Conservation (phyloP, 2,797 vertebrate genomes). For the Pseudochirops cupreus region DNA sequence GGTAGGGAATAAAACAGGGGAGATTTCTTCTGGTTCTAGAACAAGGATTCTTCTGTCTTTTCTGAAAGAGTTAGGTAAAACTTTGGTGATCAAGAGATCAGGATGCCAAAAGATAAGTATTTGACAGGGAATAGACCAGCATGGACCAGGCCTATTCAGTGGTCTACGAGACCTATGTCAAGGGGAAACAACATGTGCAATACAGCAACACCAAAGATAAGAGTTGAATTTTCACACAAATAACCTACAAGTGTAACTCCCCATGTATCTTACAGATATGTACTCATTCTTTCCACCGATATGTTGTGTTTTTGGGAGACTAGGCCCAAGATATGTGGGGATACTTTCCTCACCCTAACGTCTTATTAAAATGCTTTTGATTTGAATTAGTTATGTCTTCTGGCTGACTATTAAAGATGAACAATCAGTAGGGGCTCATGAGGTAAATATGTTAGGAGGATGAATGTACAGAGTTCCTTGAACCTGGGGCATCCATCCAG, state of each 20-base stretch:
- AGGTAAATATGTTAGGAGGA: neutral
- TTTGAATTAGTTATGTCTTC: neutral
- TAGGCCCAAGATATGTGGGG: neutral
- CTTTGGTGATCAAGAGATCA: neutral
- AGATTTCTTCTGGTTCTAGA: neutral
- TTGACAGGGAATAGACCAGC: neutral
- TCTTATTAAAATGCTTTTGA: neutral
- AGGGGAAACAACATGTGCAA: neutral
- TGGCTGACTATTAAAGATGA: neutral
- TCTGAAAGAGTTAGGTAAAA: neutral
- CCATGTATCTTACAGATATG: neutral
- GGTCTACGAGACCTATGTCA: neutral
- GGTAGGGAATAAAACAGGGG: neutral
- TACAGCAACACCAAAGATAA: neutral
- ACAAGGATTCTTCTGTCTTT: neutral
- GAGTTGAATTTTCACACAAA: neutral
- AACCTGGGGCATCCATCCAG: neutral
- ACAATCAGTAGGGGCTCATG: neutral
- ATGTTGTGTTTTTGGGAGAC: neutral
- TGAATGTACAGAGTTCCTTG: neutral
- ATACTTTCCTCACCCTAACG: neutral
- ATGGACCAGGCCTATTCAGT: neutral
- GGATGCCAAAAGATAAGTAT: neutral
- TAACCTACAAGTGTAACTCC: neutral
- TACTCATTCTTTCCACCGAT: neutral